Evolutionary conservation across 2,888 invertebrate genomes (phyloP), one percentile per base, ranked within the genome.

Genomic region (Drosophila mettleri): DNA sequence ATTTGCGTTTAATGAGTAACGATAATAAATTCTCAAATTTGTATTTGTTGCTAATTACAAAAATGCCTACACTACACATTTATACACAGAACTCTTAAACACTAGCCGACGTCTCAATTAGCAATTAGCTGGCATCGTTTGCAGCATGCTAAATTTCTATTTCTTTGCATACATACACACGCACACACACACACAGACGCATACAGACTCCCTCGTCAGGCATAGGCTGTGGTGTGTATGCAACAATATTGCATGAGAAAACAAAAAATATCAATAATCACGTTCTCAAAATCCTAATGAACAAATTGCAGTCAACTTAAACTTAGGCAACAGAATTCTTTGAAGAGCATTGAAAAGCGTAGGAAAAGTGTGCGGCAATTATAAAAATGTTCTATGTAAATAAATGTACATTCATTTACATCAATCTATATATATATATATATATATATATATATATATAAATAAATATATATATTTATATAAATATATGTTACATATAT

Each of bases 21-120:
- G n/a, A 65, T 81, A 86, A 82, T 89, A 87, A 89, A 89, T 87
- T 85, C 88, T 69, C 54, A 72, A 86, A 82, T 72, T 78, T 59
- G 59, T 64, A 76, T 54, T 79, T 66, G 46, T 74, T 70, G 69
- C 74, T 88, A 88, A 86, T 89, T 86, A 89, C 84, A 86, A 84
- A 78, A 85, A 80, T 73, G 75, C 86, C 88, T 89, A 88, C 84
- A 67, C 88, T 86, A 89, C 75, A 71, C 68, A 66, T 74, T 86
- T 88, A 89, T 83, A 89, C 84, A 80, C 53, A 46, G 16, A 78
- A 58, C 58, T 52, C 89, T 78, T 88, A 80, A 68, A 65, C 43
- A 65, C 78, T 83, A 82, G 62, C 52, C 65, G 88, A 88, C 88
- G 66, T 79, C 76, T 85, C 71, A 54, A 69, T 85, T 78, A 78